phyloP scores from a whole-genome alignment of 2,797 vertebrate species.

The Ambastaia sidthimunki region DNA sequence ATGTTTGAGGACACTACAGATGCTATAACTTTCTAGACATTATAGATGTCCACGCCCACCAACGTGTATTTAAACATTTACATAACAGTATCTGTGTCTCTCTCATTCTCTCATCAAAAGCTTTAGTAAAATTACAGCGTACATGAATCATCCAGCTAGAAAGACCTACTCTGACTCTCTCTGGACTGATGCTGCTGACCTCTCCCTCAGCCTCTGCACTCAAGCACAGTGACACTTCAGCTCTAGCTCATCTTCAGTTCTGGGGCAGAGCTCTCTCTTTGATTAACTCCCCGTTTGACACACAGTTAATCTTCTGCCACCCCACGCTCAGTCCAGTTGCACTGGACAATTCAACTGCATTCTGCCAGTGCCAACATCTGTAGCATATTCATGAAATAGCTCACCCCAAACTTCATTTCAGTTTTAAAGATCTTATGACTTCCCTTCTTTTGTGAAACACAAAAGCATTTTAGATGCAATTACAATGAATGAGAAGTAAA shows the following conservation, averaged over 20 bases:
- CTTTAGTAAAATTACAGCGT: constrained; percentile 54
- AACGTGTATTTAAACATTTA: constrained; percentile 62
- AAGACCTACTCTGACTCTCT: constrained; percentile 52
- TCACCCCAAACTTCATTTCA: too few species aligned
- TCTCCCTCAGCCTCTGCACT: constrained; percentile 64
- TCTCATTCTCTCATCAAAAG: constrained; percentile 46
- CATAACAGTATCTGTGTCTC: not conserved
- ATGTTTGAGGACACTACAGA: constrained; percentile 55
- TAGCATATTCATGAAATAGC: too few species aligned
- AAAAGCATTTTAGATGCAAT: too few species aligned
- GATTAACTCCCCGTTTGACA: constrained; percentile 64
- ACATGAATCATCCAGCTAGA: constrained; percentile 67
- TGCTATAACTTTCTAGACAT: constrained; percentile 45
- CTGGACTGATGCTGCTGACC: constrained; percentile 63
- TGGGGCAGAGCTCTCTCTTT: constrained; percentile 57
- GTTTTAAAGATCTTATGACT: too few species aligned
- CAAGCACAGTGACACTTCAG: constrained; percentile 69
- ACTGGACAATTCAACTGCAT: constrained; percentile 28
- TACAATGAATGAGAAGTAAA: too few species aligned
- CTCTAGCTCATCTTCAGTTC: constrained; percentile 68
- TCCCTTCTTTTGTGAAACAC: too few species aligned
- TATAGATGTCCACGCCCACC: constrained; percentile 49
- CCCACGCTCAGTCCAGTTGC: constrained; percentile 52
- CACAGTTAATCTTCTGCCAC: constrained; percentile 70
- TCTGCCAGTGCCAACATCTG: constrained; percentile 9